Conservation (phyloP, 2,888 invertebrate species). For the Nephrotoma flavescens region DNA sequence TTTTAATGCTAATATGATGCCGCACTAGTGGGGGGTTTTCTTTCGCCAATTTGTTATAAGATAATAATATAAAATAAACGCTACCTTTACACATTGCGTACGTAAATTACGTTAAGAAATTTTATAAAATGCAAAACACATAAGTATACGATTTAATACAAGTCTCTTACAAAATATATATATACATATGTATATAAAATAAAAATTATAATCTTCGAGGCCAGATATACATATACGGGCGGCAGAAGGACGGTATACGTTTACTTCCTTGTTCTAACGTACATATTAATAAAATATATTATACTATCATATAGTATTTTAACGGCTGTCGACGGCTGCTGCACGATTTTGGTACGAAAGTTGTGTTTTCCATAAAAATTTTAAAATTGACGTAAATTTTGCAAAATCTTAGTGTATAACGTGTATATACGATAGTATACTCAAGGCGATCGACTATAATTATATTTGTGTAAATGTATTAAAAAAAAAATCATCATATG, state of each 20-base stretch:
- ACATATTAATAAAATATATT: neutral
- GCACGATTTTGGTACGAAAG: neutral
- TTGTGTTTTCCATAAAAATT: neutral
- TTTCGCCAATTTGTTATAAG: neutral
- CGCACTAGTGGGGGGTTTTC: neutral
- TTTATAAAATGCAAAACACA: neutral
- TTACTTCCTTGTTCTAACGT: neutral
- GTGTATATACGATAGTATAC: neutral
- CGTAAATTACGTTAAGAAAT: neutral
- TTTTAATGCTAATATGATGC: neutral
- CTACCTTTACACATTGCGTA: neutral
- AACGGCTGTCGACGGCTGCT: neutral
- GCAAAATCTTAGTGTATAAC: neutral
- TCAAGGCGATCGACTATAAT: neutral
- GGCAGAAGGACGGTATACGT: neutral
- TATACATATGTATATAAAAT: neutral
- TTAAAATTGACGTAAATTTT: neutral
- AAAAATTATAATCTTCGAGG: constrained; percentile 1
- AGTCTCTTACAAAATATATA: neutral
- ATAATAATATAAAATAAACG: neutral
- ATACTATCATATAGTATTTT: neutral
- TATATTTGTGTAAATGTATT: neutral
- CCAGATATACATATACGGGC: constrained; percentile 4
- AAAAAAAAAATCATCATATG: neutral
- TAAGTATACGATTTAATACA: neutral